phyloP scores from a whole-genome alignment of 2,113 vertebrate species.

The Lagopus muta region DNA sequence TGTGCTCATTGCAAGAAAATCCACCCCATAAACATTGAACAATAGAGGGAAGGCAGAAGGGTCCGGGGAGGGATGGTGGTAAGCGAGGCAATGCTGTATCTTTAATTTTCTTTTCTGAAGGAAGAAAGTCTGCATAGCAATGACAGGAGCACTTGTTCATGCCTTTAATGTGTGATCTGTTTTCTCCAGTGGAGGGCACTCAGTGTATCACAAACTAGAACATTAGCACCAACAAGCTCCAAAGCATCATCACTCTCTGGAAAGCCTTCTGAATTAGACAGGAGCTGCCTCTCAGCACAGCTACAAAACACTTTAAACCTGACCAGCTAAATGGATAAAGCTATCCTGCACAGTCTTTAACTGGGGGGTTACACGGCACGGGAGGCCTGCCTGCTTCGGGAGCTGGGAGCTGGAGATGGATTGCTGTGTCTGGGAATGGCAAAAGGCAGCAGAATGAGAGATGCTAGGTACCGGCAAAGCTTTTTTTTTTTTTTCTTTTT shows the following conservation, averaged over 20 bases:
- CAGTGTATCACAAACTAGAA: conserved; percentile 80
- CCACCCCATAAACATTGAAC: neutral
- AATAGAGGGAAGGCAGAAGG: neutral
- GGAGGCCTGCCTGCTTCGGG: conserved; percentile 58
- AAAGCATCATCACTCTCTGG: conserved; percentile 81
- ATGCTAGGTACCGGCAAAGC: conserved; percentile 70
- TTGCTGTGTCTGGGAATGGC: conserved; percentile 75
- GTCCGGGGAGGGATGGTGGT: neutral
- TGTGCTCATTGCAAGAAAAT: neutral
- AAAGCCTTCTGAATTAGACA: conserved; percentile 79
- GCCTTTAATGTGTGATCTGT: conserved; percentile 78
- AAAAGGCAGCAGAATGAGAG: conserved; percentile 76
- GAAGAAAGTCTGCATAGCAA: conserved; percentile 79
- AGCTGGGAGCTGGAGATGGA: conserved; percentile 74
- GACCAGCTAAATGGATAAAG: conserved; percentile 77
- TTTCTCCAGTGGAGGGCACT: conserved; percentile 88
- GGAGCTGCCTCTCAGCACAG: conserved; percentile 80
- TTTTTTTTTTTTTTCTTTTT: neutral
- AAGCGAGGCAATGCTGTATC: conserved; percentile 71
- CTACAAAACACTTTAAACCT: conserved; percentile 79
- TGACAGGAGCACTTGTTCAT: conserved; percentile 81
- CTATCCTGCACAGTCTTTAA: conserved; percentile 65
- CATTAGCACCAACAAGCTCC: conserved; percentile 78
- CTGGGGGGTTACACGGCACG: neutral
- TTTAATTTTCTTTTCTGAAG: conserved; percentile 81